These are phyloP conservation scores for Drosophila subobscura DNA, from an alignment of 1,140 invertebrate genomes.

Conservation along the genomic window DNA sequence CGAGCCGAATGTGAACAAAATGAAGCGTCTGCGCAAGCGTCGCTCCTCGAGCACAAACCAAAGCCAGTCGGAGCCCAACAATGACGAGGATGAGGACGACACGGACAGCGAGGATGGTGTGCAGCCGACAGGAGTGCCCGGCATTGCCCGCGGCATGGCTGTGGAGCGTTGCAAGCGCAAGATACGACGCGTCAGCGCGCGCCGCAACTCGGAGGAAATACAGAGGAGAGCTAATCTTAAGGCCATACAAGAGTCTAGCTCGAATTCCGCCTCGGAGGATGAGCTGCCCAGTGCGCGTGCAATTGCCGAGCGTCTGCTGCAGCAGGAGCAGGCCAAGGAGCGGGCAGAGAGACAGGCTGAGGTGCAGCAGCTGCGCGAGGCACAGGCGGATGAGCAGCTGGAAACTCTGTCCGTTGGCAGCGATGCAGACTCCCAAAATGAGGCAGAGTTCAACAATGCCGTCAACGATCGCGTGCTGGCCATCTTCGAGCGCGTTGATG, in stretches of 20 bases:
- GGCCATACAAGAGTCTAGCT: constrained; percentile 24
- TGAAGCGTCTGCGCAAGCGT: constrained; percentile 73
- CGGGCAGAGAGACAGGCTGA: background rate
- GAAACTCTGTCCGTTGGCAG: constrained; percentile 47
- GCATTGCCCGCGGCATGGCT: constrained; percentile 70
- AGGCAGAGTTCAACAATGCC: constrained; percentile 37
- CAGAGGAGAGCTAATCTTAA: constrained; percentile 12
- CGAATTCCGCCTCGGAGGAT: constrained; percentile 49
- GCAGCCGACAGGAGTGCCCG: constrained; percentile 61
- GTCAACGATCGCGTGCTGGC: constrained; percentile 37
- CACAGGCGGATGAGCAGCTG: background rate
- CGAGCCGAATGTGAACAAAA: constrained; percentile 51
- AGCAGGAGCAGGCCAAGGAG: constrained; percentile 25
- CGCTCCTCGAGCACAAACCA: constrained; percentile 69
- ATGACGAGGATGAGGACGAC: constrained; percentile 40
- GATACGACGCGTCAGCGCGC: constrained; percentile 32
- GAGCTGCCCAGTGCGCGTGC: constrained; percentile 63
- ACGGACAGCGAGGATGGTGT: constrained; percentile 50
- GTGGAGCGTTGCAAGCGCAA: constrained; percentile 72
- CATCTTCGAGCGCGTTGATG: constrained; percentile 53
- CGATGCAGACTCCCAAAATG: constrained; percentile 48
- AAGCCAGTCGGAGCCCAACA: constrained; percentile 64
- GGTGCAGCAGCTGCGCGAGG: too few relatives aligned
- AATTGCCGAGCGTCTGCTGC: constrained; percentile 68
- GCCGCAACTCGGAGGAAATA: constrained; percentile 36